These are phyloP conservation scores for Austrolebias charrua DNA, from an alignment of 2,797 vertebrate species.

Conservation along the genomic window DNA sequence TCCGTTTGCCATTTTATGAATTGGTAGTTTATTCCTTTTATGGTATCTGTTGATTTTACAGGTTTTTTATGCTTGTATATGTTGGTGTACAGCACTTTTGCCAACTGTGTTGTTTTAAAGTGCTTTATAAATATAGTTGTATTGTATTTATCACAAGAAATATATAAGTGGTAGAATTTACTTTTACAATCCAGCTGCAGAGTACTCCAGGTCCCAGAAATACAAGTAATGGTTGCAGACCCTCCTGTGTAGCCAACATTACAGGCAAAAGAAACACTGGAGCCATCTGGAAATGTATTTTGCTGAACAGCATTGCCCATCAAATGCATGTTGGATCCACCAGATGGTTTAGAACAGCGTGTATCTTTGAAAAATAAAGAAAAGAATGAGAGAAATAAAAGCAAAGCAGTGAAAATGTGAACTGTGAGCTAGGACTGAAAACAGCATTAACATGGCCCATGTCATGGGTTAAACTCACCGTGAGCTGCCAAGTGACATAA, in stretches of 20 bases:
- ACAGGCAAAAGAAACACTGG: slow-evolving; percentile 33
- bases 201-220: slow-evolving; percentile 30
- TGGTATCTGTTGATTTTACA: too few relatives aligned
- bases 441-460: background rate
- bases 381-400: too few relatives aligned
- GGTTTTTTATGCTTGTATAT: too few relatives aligned
- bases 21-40: too few relatives aligned
- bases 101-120: too few relatives aligned
- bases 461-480: slow-evolving; percentile 43
- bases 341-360: slow-evolving; percentile 32
- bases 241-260: background rate
- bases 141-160: too few relatives aligned
- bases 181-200: slow-evolving; percentile 42
- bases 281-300: background rate
- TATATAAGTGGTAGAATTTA: slow-evolving; percentile 41
- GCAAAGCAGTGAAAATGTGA: too few relatives aligned
- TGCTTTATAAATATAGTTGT: too few relatives aligned
- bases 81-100: too few relatives aligned
- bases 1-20: too few relatives aligned
- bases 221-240: slow-evolving; percentile 2
- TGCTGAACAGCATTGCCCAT: accelerated
- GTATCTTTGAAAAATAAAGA: background rate
- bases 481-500: too few relatives aligned
- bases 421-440: too few relatives aligned
- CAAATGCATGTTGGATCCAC: slow-evolving; percentile 16